phyloP scores from a whole-genome alignment of 1,140 invertebrate genomes.

The Uloborus diversus region DNA sequence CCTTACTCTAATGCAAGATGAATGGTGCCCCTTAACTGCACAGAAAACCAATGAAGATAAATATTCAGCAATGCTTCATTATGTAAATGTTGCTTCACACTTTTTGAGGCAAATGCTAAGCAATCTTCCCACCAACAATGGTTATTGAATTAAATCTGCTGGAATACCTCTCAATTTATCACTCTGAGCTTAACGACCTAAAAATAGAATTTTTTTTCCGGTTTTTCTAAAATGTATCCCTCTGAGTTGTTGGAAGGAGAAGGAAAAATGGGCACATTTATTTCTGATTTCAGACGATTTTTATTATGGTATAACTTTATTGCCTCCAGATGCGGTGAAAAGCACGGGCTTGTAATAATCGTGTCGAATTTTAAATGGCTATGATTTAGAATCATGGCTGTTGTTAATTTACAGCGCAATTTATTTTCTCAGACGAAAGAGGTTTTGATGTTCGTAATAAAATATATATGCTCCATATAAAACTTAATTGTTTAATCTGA shows the following conservation, averaged over 20 bases:
- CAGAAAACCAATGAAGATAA: slow-evolving; percentile 44
- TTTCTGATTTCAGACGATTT: slow-evolving; percentile 9
- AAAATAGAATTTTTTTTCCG: neutral
- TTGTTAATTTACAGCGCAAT: neutral
- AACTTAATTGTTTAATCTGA: no score
- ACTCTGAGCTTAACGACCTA: slow-evolving; percentile 14
- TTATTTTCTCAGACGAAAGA: no score
- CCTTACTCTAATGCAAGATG: slow-evolving; percentile 18
- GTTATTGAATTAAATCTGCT: slow-evolving; percentile 43
- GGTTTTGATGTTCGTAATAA: no score
- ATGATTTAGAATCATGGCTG: neutral
- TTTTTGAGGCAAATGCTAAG: neutral
- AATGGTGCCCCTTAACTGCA: neutral
- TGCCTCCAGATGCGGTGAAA: neutral
- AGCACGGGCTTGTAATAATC: slow-evolving; percentile 1
- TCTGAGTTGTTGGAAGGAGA: neutral
- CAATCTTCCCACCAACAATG: slow-evolving; percentile 5
- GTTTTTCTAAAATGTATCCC: neutral
- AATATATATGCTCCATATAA: no score
- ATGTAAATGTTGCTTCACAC: slow-evolving; percentile 32
- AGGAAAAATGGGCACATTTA: neutral
- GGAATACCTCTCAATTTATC: slow-evolving; percentile 21
- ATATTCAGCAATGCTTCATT: slow-evolving; percentile 50
- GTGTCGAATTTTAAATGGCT: slow-evolving; percentile 23
- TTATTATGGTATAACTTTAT: slow-evolving; percentile 16